Conservation (phyloP, 2,113 vertebrate genomes). For the Calidris pygmaea region DNA sequence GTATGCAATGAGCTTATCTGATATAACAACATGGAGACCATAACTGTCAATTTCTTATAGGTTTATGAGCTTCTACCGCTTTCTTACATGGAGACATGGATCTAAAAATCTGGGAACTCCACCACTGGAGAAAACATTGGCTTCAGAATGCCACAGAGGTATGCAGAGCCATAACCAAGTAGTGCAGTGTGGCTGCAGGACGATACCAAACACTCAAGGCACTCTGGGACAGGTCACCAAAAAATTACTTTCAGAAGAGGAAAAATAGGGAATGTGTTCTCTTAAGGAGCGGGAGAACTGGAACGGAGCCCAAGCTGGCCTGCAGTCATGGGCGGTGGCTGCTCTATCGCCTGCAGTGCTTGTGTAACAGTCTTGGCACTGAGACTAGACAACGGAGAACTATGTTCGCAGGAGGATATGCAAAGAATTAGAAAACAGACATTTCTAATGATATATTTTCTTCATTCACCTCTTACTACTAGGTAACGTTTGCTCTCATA, state of each 20-base stretch:
- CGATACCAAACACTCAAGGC: background rate
- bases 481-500: background rate
- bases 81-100: background rate
- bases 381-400: background rate
- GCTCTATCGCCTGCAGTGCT: background rate
- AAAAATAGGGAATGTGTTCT: background rate
- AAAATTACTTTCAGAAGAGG: background rate
- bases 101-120: background rate
- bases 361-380: background rate
- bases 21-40: background rate
- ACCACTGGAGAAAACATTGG: background rate
- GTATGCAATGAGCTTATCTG: background rate
- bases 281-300: background rate
- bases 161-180: background rate
- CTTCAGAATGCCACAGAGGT: background rate
- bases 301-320: background rate
- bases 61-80: background rate
- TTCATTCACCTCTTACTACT: background rate
- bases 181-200: background rate
- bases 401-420: background rate
- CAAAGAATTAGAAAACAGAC: background rate
- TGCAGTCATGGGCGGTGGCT: background rate
- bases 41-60: background rate
- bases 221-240: background rate
- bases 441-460: background rate